Conservation (phyloP, 2,888 invertebrate species). For the Netelia inedita region DNA sequence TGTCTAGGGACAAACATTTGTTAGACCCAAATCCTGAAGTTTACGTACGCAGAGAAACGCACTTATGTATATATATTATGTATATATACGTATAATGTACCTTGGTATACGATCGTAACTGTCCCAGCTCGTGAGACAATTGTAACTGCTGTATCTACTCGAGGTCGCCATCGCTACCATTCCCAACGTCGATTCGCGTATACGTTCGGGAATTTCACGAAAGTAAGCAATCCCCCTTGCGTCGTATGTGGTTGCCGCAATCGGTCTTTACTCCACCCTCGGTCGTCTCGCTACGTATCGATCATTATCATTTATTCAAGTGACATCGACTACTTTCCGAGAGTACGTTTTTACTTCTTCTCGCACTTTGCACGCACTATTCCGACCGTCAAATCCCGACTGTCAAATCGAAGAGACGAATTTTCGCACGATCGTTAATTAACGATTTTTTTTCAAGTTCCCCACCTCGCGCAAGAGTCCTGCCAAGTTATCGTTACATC, state of each 20-base stretch:
- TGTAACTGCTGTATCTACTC: conserved; percentile 95
- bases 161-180: conserved; percentile 88
- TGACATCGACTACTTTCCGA: conserved; percentile 60
- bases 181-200: conserved; percentile 66
- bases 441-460: background rate
- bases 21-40: background rate
- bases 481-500: background rate
- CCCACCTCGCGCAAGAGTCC: background rate
- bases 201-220: conserved; percentile 52
- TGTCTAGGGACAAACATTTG: background rate
- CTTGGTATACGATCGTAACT: conserved; percentile 96
- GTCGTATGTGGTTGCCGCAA: conserved; percentile 22
- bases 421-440: background rate
- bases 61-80: conserved; percentile 11
- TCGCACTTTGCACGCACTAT: background rate
- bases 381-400: too few relatives aligned
- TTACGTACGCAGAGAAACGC: background rate
- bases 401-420: background rate
- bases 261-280: conserved; percentile 37
- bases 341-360: conserved; percentile 8
- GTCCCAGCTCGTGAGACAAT: conserved; percentile 96
- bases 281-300: conserved; percentile 55
- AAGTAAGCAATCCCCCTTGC: conserved; percentile 42
- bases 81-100: conserved; percentile 85
- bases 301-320: conserved; percentile 68